phyloP scores from a whole-genome alignment of 2,797 vertebrate genomes.

The Enteromius fasciolatus region DNA sequence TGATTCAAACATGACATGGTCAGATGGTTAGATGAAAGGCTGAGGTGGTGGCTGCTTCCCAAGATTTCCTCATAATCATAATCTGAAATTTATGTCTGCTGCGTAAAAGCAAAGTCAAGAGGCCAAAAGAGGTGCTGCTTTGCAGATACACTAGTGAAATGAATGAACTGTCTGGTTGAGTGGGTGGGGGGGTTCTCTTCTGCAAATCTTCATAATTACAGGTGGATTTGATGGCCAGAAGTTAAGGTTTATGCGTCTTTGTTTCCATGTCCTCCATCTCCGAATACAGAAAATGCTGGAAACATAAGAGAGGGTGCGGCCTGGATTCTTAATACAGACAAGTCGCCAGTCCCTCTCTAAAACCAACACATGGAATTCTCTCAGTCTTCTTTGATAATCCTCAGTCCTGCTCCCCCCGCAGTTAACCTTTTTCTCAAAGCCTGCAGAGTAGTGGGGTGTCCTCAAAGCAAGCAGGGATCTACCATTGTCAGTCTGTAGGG shows the following conservation, averaged over 20 bases:
- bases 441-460: constrained; percentile 40
- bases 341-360: constrained; percentile 20
- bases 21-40: constrained; percentile 26
- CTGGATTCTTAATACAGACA: constrained; percentile 13
- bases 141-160: neutral
- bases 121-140: constrained; percentile 5
- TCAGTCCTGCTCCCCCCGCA: constrained; percentile 15
- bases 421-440: constrained; percentile 2
- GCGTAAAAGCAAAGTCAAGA: neutral
- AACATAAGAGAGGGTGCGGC: constrained; percentile 45
- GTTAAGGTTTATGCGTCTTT: constrained; percentile 62
- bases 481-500: constrained; percentile 21
- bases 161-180: neutral
- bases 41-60: constrained; percentile 19
- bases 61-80: constrained; percentile 38
- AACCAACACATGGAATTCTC: constrained; percentile 44
- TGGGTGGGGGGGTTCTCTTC: neutral
- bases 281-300: constrained; percentile 26
- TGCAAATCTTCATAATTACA: neutral
- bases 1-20: constrained; percentile 26
- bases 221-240: constrained; percentile 45
- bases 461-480: constrained; percentile 27
- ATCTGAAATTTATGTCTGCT: constrained; percentile 34
- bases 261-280: constrained; percentile 59
- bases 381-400: constrained; percentile 46